A percentile compares a stretch with the other conserved stretches of the same genome.
Conservation (phyloP, 2,888 invertebrate species). For the Hoplodrina ambigua region DNA sequence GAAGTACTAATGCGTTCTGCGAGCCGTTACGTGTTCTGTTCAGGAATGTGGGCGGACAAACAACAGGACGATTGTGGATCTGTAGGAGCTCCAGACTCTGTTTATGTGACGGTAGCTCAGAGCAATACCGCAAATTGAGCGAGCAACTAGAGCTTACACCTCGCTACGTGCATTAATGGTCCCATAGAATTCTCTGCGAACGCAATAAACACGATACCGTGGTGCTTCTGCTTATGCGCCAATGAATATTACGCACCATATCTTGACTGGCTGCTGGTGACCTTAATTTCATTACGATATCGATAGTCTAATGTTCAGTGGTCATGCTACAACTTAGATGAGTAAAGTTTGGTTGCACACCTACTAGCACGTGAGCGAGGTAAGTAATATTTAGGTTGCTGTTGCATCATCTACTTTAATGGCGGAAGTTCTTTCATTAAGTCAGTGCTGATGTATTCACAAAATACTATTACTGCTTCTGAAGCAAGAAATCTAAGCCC, state of each 20-base stretch:
- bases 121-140: slow-evolving; percentile 70
- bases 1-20: slow-evolving; percentile 59
- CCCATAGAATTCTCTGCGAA: slow-evolving; percentile 59
- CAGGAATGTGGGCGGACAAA: slow-evolving; percentile 66
- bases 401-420: slow-evolving; percentile 13
- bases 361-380: slow-evolving; percentile 13
- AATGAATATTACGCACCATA: slow-evolving; percentile 56
- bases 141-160: slow-evolving; percentile 63
- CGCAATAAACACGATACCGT: slow-evolving; percentile 60
- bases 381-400: slow-evolving; percentile 22
- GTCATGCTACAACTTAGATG: slow-evolving; percentile 30
- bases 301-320: slow-evolving; percentile 19
- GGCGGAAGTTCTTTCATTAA: slow-evolving; percentile 30
- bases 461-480: background rate
- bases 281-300: slow-evolving; percentile 38
- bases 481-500: slow-evolving; percentile 2
- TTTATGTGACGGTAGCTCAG: slow-evolving; percentile 66
- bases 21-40: slow-evolving; percentile 60
- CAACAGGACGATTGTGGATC: slow-evolving; percentile 62
- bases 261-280: slow-evolving; percentile 38
- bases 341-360: slow-evolving; percentile 38
- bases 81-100: slow-evolving; percentile 57
- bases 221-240: slow-evolving; percentile 51
- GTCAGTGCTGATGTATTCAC: background rate
- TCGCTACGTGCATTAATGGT: slow-evolving; percentile 64